Evolutionary conservation across 1,140 invertebrate genomes (phyloP).

Genomic region (Orussus abietinus): DNA sequence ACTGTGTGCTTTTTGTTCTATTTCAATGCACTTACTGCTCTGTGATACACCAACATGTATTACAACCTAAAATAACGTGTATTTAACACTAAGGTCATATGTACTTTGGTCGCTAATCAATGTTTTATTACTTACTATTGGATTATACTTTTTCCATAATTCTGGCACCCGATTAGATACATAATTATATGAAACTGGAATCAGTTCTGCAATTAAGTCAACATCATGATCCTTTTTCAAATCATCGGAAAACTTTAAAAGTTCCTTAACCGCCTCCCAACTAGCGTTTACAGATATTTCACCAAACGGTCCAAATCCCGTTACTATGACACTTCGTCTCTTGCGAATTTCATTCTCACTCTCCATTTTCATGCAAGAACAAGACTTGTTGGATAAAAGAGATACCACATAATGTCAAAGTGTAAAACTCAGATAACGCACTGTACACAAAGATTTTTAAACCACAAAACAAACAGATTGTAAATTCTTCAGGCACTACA

Average conservation of each 20-base stretch:
- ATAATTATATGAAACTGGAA: slow-evolving; percentile 65
- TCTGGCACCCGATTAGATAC: slow-evolving; percentile 59
- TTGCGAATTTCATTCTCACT: slow-evolving; percentile 12
- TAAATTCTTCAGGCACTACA: too few species aligned
- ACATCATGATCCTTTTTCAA: slow-evolving; percentile 45
- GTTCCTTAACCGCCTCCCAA: slow-evolving; percentile 67
- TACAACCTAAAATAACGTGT: slow-evolving; percentile 53
- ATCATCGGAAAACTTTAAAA: slow-evolving; percentile 49
- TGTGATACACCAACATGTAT: slow-evolving; percentile 65
- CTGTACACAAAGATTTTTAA: too few species aligned
- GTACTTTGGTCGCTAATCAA: slow-evolving; percentile 1
- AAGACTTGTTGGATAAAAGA: too few species aligned
- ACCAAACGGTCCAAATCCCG: slow-evolving; percentile 74
- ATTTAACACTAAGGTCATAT: slow-evolving; percentile 6
- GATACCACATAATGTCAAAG: too few species aligned
- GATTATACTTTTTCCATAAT: slow-evolving; percentile 63
- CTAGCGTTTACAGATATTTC: slow-evolving; percentile 68
- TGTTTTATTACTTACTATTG: slow-evolving; percentile 54
- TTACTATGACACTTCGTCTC: slow-evolving; percentile 52
- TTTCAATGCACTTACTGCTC: slow-evolving; percentile 51
- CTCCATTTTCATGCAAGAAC: slow-evolving; percentile 15
- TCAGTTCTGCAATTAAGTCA: slow-evolving; percentile 58
- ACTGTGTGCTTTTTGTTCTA: slow-evolving; percentile 59
- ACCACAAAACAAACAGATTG: too few species aligned
- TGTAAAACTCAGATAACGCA: too few species aligned